Conservation (phyloP, 2,888 invertebrate genomes). For the Eutolmus rufibarbis region DNA sequence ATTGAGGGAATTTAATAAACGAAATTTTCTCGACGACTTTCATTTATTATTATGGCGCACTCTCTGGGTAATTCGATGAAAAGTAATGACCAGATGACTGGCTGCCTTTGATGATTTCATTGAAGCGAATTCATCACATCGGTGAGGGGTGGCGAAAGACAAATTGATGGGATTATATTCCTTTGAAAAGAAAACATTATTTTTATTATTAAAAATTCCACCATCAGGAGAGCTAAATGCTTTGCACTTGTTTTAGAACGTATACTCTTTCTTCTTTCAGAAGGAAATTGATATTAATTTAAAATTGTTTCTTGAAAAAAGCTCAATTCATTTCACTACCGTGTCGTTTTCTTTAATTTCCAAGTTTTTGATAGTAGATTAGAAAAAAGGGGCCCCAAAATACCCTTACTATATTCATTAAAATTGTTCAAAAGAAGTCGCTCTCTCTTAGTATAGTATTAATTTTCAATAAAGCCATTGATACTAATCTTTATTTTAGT, state of each 20-base stretch:
- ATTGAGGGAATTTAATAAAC: slow-evolving; percentile 2
- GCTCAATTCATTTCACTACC: no score
- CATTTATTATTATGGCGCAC: background rate
- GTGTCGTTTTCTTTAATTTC: no score
- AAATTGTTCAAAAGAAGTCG: no score
- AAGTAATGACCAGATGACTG: background rate
- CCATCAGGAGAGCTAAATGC: background rate
- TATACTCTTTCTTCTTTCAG: background rate
- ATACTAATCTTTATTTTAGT: no score
- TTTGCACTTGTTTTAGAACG: background rate
- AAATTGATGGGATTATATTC: background rate
- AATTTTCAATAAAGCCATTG: no score
- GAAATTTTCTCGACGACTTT: background rate
- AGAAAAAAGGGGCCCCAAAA: no score
- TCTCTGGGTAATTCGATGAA: background rate
- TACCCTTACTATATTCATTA: no score
- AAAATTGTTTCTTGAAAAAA: no score
- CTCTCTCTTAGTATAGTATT: no score
- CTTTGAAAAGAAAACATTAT: background rate
- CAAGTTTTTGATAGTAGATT: no score
- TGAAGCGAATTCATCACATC: background rate
- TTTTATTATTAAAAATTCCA: background rate
- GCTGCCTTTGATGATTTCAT: background rate
- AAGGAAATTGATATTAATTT: no score
- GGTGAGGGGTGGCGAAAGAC: background rate